phyloP scores from a whole-genome alignment of 2,113 vertebrate species.

The Cyanocitta stelleri region DNA sequence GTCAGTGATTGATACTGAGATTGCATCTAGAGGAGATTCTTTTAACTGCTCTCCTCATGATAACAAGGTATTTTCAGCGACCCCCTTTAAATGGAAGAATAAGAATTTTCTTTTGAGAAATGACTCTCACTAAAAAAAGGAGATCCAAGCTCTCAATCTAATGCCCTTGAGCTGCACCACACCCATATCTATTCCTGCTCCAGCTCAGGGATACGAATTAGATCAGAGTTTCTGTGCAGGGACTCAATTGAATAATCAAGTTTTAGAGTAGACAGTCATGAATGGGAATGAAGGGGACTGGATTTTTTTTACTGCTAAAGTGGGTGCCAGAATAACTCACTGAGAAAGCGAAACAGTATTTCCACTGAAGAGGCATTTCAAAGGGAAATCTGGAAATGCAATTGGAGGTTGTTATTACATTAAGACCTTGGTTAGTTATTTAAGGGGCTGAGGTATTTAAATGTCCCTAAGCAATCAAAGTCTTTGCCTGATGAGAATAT shows the following conservation, averaged over 20 bases:
- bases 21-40: not conserved
- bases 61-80: not conserved
- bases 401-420: not conserved
- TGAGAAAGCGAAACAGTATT: not conserved
- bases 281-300: not conserved
- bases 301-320: not conserved
- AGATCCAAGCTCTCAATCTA: not conserved
- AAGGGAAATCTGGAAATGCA: not conserved
- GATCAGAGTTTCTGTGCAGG: not conserved
- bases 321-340: not conserved
- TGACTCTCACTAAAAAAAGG: not conserved
- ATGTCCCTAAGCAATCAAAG: not conserved
- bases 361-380: not conserved
- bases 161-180: not conserved
- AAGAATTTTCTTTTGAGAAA: not conserved
- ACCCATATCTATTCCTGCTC: not conserved
- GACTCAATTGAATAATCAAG: not conserved
- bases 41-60: not conserved
- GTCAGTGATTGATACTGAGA: not conserved
- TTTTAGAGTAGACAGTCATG: not conserved
- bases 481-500: not conserved
- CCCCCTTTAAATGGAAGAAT: not conserved
- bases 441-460: not conserved
- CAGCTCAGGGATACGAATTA: not conserved
- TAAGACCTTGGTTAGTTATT: not conserved